A percentile compares a stretch with the other conserved stretches of the same genome.
Conservation (phyloP, 2,888 invertebrate species). For the Heteromurus nitidus region DNA sequence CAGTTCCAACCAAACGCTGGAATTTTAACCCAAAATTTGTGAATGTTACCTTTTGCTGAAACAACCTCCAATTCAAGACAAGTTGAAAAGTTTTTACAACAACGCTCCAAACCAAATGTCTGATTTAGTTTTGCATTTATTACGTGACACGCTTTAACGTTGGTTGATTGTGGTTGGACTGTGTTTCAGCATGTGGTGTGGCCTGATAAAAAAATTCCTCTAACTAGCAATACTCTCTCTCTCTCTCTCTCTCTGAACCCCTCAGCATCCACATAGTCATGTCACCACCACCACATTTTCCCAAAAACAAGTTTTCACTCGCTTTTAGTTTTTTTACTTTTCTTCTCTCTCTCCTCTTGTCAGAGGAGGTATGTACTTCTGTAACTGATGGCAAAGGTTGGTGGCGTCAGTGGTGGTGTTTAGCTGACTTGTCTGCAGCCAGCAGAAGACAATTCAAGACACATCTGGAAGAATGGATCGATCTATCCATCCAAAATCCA, state of each 20-base stretch:
- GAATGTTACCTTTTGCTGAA: too few relatives aligned
- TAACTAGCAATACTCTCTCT: not conserved
- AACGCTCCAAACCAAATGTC: too few relatives aligned
- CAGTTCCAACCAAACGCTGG: too few relatives aligned
- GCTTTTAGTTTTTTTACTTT: not conserved
- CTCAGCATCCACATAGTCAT: too few relatives aligned
- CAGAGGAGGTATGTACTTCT: not conserved
- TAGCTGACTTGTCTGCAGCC: not conserved
- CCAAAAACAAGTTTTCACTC: slow-evolving; percentile 16
- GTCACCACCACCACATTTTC: slow-evolving; percentile 18
- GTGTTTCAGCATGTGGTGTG: not conserved
- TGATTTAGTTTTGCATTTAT: too few relatives aligned
- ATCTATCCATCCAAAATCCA: slow-evolving; percentile 39
- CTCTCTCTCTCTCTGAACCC: too few relatives aligned
- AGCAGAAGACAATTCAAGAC: slow-evolving; percentile 16
- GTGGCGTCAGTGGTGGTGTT: slow-evolving; percentile 13
- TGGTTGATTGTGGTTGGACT: not conserved
- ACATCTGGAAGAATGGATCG: slow-evolving; percentile 54
- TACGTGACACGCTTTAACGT: too few relatives aligned
- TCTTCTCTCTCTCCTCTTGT: slow-evolving; percentile 1
- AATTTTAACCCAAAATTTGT: too few relatives aligned
- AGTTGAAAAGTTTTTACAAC: too few relatives aligned
- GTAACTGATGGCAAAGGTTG: slow-evolving; percentile 25
- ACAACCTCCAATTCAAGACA: too few relatives aligned
- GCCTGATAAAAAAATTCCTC: not conserved